phyloP scores from a whole-genome alignment of 2,113 vertebrate species.

The Oreochromis niloticus region DNA sequence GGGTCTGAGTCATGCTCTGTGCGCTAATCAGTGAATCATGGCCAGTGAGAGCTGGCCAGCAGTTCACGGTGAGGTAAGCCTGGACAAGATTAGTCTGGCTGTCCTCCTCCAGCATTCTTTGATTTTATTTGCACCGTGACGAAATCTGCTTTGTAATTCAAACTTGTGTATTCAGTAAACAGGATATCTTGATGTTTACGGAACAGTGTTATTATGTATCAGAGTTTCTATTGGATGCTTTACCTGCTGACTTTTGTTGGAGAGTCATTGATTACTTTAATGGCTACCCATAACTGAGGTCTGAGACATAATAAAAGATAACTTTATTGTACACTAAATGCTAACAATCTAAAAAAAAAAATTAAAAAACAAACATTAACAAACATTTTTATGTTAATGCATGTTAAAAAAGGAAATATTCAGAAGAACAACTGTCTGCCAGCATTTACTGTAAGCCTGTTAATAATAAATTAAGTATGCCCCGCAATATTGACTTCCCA shows the following conservation, averaged over 20 bases:
- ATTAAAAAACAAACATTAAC: not conserved
- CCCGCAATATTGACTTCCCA: not conserved
- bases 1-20: not conserved
- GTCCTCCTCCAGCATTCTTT: not conserved
- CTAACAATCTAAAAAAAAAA: not conserved
- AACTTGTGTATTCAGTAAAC: not conserved
- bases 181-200: not conserved
- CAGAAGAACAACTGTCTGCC: not conserved
- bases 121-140: not conserved
- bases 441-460: not conserved
- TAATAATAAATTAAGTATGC: not conserved
- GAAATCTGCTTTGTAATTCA: not conserved
- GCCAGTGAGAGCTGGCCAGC: not conserved
- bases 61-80: not conserved
- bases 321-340: not conserved
- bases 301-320: not conserved
- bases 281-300: not conserved
- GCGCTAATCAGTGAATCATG: not conserved
- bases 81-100: not conserved
- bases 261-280: not conserved
- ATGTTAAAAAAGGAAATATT: not conserved
- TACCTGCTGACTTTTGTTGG: not conserved
- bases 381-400: not conserved
- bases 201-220: not conserved
- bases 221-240: not conserved